These are phyloP conservation scores for Chrysocyon brachyurus DNA, from an alignment of 2,797 vertebrate genomes.

Conservation along the genomic window DNA sequence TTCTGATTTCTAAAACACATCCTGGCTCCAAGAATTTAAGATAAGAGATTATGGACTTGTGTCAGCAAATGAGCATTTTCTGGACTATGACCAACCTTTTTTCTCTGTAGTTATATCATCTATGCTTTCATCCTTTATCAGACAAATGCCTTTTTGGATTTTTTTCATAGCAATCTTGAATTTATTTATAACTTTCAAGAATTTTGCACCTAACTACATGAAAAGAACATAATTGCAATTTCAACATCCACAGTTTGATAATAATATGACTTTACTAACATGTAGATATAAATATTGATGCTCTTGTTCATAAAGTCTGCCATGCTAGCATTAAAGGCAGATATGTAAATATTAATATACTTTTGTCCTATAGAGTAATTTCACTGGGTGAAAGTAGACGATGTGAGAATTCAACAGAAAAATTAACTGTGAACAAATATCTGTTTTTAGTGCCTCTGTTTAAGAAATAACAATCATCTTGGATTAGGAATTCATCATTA, in stretches of 20 bases:
- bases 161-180: not conserved
- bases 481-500: conserved; percentile 8
- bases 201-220: not conserved
- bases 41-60: not conserved
- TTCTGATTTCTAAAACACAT: conserved; percentile 24
- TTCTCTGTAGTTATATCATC: not conserved
- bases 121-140: not conserved
- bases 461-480: conserved; percentile 33
- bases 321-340: not conserved
- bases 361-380: conserved; percentile 48
- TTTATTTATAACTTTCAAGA: conserved; percentile 16
- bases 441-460: not conserved
- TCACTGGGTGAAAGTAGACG: not conserved
- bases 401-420: not conserved
- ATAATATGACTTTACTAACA: not conserved
- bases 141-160: conserved; percentile 13
- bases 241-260: not conserved
- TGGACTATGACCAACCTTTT: not conserved
- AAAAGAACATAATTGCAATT: not conserved
- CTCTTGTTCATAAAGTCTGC: not conserved
- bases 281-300: not conserved
- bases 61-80: conserved; percentile 8
- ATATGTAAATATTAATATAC: not conserved
- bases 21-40: not conserved
- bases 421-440: conserved; percentile 31